These are phyloP conservation scores for Acleris laterana DNA, from an alignment of 2,888 invertebrate genomes.

Conservation along the genomic window DNA sequence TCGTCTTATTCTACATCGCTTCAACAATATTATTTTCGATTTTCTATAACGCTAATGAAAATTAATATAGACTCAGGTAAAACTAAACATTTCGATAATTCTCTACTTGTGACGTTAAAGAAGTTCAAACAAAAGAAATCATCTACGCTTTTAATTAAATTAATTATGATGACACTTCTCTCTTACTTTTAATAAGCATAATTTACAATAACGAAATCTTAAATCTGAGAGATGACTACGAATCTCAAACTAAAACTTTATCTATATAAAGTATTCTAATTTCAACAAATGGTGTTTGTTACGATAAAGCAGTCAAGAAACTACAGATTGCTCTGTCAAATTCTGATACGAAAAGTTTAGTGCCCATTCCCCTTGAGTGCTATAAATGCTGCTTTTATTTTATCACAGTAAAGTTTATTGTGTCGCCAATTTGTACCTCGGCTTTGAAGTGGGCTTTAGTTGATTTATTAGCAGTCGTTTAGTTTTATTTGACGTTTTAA, in stretches of 20 bases:
- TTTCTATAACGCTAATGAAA: too few relatives aligned
- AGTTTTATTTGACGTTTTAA: conserved; percentile 26
- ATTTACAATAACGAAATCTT: too few relatives aligned
- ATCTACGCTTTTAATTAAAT: too few relatives aligned
- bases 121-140: too few relatives aligned
- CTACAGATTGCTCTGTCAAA: conserved; percentile 31
- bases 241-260: neutral
- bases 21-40: too few relatives aligned
- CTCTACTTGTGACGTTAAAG: too few relatives aligned
- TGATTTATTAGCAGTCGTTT: neutral
- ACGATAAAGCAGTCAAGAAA: conserved; percentile 25
- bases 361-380: conserved; percentile 20
- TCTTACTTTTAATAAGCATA: too few relatives aligned
- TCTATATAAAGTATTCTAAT: conserved; percentile 18
- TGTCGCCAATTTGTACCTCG: conserved; percentile 26
- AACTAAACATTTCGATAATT: too few relatives aligned
- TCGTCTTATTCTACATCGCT: too few relatives aligned
- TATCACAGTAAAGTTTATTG: conserved; percentile 26
- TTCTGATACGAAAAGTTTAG: conserved; percentile 29
- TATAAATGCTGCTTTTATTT: conserved; percentile 32
- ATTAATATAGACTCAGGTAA: too few relatives aligned
- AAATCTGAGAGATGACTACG: neutral
- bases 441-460: conserved; percentile 1
- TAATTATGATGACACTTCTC: too few relatives aligned
- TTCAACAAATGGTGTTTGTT: conserved; percentile 20